Conservation (phyloP, 2,888 invertebrate species). For the Catocala nupta region DNA sequence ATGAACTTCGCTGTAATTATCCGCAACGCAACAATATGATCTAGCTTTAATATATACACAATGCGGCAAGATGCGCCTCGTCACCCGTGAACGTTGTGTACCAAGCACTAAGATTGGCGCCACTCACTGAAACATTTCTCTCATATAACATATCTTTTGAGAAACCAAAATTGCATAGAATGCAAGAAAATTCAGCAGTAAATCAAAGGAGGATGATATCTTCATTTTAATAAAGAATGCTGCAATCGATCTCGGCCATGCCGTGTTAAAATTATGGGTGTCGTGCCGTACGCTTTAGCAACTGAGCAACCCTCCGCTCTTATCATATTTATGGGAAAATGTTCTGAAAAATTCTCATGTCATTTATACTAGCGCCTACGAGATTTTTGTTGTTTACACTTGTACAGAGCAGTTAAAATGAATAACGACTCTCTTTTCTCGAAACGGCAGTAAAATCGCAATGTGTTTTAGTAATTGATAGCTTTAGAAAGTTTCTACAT, state of each 20-base stretch:
- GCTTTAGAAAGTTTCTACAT: no score
- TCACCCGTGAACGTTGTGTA: no score
- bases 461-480: no score
- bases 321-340: constrained; percentile 66
- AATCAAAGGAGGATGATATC: constrained; percentile 18
- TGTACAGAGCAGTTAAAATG: constrained; percentile 40
- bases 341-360: constrained; percentile 59
- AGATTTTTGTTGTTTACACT: constrained; percentile 52
- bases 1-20: no score
- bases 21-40: neutral
- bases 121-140: no score
- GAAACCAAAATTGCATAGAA: constrained; percentile 20
- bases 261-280: constrained; percentile 56
- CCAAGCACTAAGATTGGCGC: no score
- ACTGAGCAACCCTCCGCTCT: constrained; percentile 49
- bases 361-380: constrained; percentile 47
- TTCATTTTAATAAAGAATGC: constrained; percentile 32
- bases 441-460: no score
- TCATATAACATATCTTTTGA: neutral
- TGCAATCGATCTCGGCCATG: constrained; percentile 44
- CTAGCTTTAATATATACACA: constrained; percentile 3
- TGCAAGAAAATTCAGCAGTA: constrained; percentile 17
- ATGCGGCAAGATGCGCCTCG: neutral
- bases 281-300: constrained; percentile 52
- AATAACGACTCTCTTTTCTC: constrained; percentile 7